Evolutionary conservation across 1,140 invertebrate species (phyloP), one percentile per base, ranked within the genome.

Genomic region (Brachionus koreanus): DNA sequence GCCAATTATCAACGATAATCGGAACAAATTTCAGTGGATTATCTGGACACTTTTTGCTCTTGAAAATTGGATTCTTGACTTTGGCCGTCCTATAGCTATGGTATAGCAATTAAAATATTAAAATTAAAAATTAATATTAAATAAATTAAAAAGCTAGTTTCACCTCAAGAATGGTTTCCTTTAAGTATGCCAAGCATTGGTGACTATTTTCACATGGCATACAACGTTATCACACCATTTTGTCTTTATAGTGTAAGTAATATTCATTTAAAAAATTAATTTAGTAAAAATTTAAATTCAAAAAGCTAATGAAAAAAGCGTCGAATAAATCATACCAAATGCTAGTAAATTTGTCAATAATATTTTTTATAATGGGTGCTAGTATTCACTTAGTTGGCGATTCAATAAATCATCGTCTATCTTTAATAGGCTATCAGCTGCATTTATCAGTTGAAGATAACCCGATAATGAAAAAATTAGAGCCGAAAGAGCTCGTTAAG

Each of bases 301-400:
- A n/a, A 82, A 69, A 82, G 82, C 25, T 82, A 6, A 82, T 65
- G 43, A 82, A 25, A n/a, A 82, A 74, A 72, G 39, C 43, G 7
- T 82, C 63, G 1, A 39, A 33, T 23, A 49, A 74, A 29, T 46
- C 69, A 29, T 72, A 82, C 49, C 63, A 63, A 75, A 72, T 69
- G 25, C 12, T 82, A 16, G 19, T 72, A 7, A 74, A 49, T 61
- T 35, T 69, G 23, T 72, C 29, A 4, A 83, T 87, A 2, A 86
- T 87, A 42, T 84, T 83, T 3, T 87, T 88, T 83, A 86, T 87
- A 16, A 87, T 88, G 86, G 87, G 87, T 7, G 86, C 86, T 63
- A 87, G 85, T 67, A 87, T 88, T 12, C 87, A 88, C 82, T 83
- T 88, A 29, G 87, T 88, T 12, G 87, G 87, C 12, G 87, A 88